Conservation (phyloP, 2,797 vertebrate species). For the Hydrocynus forskahlii region DNA sequence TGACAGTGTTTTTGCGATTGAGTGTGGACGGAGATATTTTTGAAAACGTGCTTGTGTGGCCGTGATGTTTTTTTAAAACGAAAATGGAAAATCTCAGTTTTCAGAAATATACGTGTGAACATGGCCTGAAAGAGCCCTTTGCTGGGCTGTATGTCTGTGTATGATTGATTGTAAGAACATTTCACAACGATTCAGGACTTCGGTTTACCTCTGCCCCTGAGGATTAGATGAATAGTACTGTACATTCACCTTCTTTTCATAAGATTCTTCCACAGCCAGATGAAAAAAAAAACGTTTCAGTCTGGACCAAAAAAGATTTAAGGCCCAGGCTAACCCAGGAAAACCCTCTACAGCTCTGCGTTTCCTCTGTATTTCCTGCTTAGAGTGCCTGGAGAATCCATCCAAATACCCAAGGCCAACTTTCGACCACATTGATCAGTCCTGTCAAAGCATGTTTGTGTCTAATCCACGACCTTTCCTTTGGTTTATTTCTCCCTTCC, state of each 20-base stretch:
- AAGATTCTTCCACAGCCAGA: neutral
- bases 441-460: constrained; percentile 35
- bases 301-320: constrained; percentile 16
- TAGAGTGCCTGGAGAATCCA: constrained; percentile 17
- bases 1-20: too few relatives aligned
- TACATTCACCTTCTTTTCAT: neutral
- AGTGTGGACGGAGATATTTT: too few relatives aligned
- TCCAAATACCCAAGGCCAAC: constrained; percentile 19
- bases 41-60: too few relatives aligned
- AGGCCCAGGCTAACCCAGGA: neutral
- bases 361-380: constrained; percentile 21
- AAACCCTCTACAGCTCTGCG: neutral
- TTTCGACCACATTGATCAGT: constrained; percentile 35
- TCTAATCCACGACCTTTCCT: constrained; percentile 16
- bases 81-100: too few relatives aligned
- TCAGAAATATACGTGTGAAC: too few relatives aligned
- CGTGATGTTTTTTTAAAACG: too few relatives aligned
- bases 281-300: neutral
- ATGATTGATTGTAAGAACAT: neutral
- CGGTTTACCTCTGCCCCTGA: too few relatives aligned
- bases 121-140: neutral
- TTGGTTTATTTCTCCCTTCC: constrained; percentile 25
- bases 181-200: neutral
- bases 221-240: neutral
- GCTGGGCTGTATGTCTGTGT: neutral